Evolutionary conservation across 2,888 invertebrate genomes (phyloP), one percentile per base, ranked within the genome.

Genomic region (Syrphus vitripennis): DNA sequence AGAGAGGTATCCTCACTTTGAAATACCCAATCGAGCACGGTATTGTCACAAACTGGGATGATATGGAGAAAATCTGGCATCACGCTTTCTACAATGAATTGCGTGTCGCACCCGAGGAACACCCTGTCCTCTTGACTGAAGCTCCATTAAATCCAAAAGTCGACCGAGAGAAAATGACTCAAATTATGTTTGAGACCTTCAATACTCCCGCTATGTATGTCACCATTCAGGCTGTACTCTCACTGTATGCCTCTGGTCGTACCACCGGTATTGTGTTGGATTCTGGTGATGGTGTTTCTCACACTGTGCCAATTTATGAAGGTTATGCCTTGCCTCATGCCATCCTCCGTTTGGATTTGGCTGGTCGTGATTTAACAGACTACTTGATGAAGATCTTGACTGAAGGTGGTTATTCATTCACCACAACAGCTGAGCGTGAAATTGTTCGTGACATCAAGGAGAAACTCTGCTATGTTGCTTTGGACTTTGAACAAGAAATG

Each of bases 201-300:
- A 97, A 97, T 94, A 96, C 97, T 79, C 97, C 98, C 89, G 97
- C 97, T 92, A 97, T 97, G 97, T 92, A 98, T 93, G 97, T 98
- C 90, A 97, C 97, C 92, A 98, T 98, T 94, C 97, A 98, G 94
- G 98, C 97, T 90, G 98, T 98, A 89, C 95, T 98, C 82, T 97
- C 97, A 50, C 94, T 98, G 93, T 98, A 98, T 94, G 98, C 98
- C 88, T 97, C 98, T 91, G 98, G 98, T 94, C 97, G 98, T 95
- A 98, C 98, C 93, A 98, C 98, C 92, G 98, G 98, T 95, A 98
- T 98, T 93, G 98, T 98, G 88, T 94, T 98, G 91, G 98, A 98
- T 94, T 97, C 97, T 89, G 98, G 98, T 88, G 98, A 98, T 94
- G 98, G 98, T 94, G 98, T 98, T 88, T 97, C 98, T 65, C 98